These are phyloP conservation scores for Dreissena polymorpha DNA, from an alignment of 1,140 invertebrate species.

Conservation along the genomic window DNA sequence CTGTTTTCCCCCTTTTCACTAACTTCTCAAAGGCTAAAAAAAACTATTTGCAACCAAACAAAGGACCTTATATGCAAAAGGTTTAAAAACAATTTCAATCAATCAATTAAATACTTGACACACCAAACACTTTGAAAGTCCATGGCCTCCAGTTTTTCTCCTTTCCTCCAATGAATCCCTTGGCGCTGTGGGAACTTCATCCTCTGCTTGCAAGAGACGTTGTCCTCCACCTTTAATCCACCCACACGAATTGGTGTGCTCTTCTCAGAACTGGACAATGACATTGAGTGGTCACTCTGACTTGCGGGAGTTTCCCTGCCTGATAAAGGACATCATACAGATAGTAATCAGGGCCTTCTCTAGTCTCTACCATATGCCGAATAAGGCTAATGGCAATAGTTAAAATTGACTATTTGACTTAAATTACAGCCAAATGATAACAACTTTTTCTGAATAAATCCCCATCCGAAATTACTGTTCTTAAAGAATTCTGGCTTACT, in stretches of 20 bases:
- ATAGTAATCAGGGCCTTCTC: not conserved
- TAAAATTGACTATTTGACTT: not conserved
- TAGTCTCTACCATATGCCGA: not conserved
- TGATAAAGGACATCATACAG: not conserved
- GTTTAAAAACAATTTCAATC: too few relatives aligned
- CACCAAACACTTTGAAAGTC: constrained; percentile 77
- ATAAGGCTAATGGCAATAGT: too few relatives aligned
- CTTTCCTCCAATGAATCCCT: constrained; percentile 74
- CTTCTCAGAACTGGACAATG: constrained; percentile 48
- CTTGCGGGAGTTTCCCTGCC: constrained; percentile 41
- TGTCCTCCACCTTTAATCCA: not conserved
- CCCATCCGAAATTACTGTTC: not conserved
- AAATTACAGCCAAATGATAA: not conserved
- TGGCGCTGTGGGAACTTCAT: constrained; percentile 67
- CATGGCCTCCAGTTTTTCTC: constrained; percentile 76
- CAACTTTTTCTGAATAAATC: not conserved
- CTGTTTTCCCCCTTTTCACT: too few relatives aligned
- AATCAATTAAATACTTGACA: constrained; percentile 6
- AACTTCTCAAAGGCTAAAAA: too few relatives aligned
- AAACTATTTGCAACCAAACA: too few relatives aligned
- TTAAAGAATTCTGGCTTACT: not conserved
- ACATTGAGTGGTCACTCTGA: constrained; percentile 45
- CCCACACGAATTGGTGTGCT: constrained; percentile 26
- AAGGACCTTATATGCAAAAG: too few relatives aligned
- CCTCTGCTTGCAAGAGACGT: too few relatives aligned